Evolutionary conservation across 2,113 vertebrate genomes (phyloP), one percentile per base, ranked within the genome.

Genomic region (Argyrosomus japonicus): DNA sequence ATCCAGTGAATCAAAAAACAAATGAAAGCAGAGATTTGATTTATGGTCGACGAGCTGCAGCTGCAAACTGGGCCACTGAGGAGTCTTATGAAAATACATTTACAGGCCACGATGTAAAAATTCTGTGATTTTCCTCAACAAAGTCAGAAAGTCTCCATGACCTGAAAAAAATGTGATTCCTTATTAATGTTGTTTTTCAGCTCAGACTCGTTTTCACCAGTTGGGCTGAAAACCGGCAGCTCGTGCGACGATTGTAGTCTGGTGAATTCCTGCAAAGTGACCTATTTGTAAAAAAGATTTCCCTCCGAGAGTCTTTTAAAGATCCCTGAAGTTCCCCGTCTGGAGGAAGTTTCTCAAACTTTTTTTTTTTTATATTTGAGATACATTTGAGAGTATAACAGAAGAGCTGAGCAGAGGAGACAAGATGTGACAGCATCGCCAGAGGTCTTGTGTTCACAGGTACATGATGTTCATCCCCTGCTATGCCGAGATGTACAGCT

Each of bases 391-490:
- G 54, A 76, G 75, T 53, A 51, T 3, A 40, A 60, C 25, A 23
- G 18, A n/a, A 10, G 7, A 43, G 73, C 21, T 5, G 7, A 2
- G 8, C 5, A 58, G 63, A 82, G n/a, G 53, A 76, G 75, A 90
- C n/a, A 0, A 73, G 77, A 85, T 61, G 83, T 87, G 91, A 89
- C 87, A 84, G 87, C 77, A 51, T 61, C 10, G 69, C 87, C 87
- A 62, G 75, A 86, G 82, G 87, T 84, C 82, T 36, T 3, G 73
- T 79, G 85, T 91, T 89, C 86, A 69, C 90, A 89, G 90, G 87
- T 88, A 81, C 87, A 68, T 27, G 68, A 76, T 53, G 83, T 81
- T 63, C 73, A 32, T 19, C 77, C 77, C 82, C 83, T 27, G 81
- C 84, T 50, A 48, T 8, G 73, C 27, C 0, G 17, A 78, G 70